Evolutionary conservation across 2,888 invertebrate species (phyloP), one percentile per base, ranked within the genome.

Genomic region (Campoletis raptor): DNA sequence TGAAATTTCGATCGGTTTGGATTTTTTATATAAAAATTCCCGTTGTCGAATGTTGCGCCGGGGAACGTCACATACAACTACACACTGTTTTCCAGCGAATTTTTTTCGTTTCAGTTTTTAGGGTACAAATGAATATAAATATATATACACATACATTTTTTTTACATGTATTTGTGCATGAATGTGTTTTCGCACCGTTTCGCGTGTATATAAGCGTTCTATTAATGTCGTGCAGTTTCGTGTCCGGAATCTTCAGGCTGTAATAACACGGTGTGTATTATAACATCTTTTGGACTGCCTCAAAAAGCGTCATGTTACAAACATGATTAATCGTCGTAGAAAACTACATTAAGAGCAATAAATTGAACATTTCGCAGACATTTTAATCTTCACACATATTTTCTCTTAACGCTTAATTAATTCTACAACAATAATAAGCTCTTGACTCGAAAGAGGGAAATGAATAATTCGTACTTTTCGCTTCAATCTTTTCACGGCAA

Each of bases 161-260:
- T 30, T 61, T 61, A 30, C 24, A 61, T 30, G 61, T 30, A 30
- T 30, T 1, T 30, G 15, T 61, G 15, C 30, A 15, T 30, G 61
- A 52, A 15, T 36, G 42, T 70, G 40, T 70, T 70, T 57, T 85
- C 78, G 66, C 66, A 48, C 54, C 15, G 30, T 81, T 76, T 66
- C 80, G 86, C 73, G 81, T 81, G 78, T 83, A 57, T 74, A 76
- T 69, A 76, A 74, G 84, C 76, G 82, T 87, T 87, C 85, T 85
- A 87, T 87, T 85, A 87, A 85, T 87, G 87, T 87, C 87, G 42
- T 85, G 81, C 85, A 76, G 78, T 85, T 79, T 78, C 81, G 81
- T 78, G 78, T 70, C 78, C 74, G 42, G 82, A 70, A 82, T 79
- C 81, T 87, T 78, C 84, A 37, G 42, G 61, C 84, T 84, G 86